Base-by-base conservation (phyloP, 2,888 invertebrate genomes). In the Parapristionchus giblindavisi region DNA sequence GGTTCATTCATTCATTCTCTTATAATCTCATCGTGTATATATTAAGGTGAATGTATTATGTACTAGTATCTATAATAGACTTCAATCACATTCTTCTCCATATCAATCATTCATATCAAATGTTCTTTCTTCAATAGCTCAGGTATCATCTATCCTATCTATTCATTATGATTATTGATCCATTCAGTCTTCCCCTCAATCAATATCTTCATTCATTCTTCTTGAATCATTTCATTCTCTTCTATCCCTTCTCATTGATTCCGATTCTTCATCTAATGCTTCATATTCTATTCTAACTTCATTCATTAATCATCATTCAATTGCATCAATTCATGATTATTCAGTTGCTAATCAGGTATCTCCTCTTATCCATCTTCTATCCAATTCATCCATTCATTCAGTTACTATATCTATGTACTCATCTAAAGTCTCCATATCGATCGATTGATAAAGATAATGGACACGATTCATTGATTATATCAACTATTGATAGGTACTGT, bases 181-280 rank as follows among this genome's bases (percentile, higher is more conserved):
- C 24, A 56, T 56, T 3, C 56, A 71, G 70, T 43, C 56, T 14
- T 32, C 48, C 56, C 70, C 70, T 14, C 40, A 36, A 1, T n/a
- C 43, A n/a, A 71, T 71, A 40, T 40, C 70, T 1, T 38, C 40
- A n/a, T 40, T 71, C 11, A 36, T 71, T 21, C 40, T 29, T 27
- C 56, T 56, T 24, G 70, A 71, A 24, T n/a, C 32, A n/a, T 56
- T 71, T 32, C 56, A 71, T 56, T 54, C 70, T 27, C 70, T 71
- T 27, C 40, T 71, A n/a, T 54, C 70, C 21, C 70, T 71, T 17
- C 54, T 71, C 3, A 56, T 56, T 29, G 70, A 71, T 56, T 24
- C 40, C 11, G 40, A 40, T 40, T 38, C 38, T 29, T 56, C 40
- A 14, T 56, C 70, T 56, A 54, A 32, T 56, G 36, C 36, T 51